Base-by-base conservation (phyloP, 2,888 invertebrate species). In the Drosophila emarginata region DNA sequence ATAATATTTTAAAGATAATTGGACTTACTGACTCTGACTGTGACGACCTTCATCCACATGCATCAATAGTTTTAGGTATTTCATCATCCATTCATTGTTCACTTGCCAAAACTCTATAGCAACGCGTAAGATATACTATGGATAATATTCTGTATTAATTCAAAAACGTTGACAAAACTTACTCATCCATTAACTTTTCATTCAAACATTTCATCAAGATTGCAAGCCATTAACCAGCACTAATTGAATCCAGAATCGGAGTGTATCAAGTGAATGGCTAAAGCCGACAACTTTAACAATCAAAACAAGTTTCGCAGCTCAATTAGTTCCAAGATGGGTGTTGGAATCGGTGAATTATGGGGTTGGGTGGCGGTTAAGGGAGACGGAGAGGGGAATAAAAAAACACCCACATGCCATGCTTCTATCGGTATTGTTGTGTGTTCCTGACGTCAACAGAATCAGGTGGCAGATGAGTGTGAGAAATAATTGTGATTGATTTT, bases 391-490 rank as follows among this genome's bases (percentile, higher is more conserved):
- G n/a, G n/a, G n/a, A n/a, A n/a, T n/a, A n/a, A 23, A 23, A 4
- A 4, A 4, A 23, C 23, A 23, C 23, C 23, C 23, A 23, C 23
- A 6, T 1, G 26, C n/a, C n/a, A n/a, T n/a, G n/a, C n/a, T n/a
- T n/a, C n/a, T n/a, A n/a, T n/a, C n/a, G n/a, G n/a, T n/a, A n/a
- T n/a, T n/a, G n/a, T n/a, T n/a, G n/a, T n/a, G n/a, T n/a, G n/a
- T n/a, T n/a, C n/a, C 11, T 39, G 58, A 58, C 40, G 40, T 39
- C 58, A 58, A 21, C 21, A 56, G 60, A 50, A 51, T 39, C 57
- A 54, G 56, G 28, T 45, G 66, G 61, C 61, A 67, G 69, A 67
- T 78, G 72, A 79, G 58, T 78, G 72, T 65, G 61, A 60, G 54
- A 54, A 54, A 36, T 54, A 14, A 32, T 59, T 59, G 7, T 36